A percentile compares a stretch with the other conserved stretches of the same genome.
Evolutionary conservation across 2,113 vertebrate genomes (phyloP).

Genomic region (Phylloscopus whistleri): DNA sequence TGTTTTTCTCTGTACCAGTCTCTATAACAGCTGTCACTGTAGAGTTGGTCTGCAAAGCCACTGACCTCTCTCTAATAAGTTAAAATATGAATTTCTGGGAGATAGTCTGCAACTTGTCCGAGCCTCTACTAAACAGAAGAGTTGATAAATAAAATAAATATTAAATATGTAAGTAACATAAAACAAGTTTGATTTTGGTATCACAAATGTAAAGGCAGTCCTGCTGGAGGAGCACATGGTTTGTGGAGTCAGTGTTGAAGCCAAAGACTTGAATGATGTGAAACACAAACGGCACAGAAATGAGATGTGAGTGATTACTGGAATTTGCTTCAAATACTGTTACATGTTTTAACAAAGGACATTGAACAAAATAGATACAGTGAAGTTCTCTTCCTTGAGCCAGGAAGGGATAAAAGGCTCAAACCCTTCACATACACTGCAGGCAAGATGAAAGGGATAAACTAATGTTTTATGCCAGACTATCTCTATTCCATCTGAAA

Average conservation of each 20-base stretch:
- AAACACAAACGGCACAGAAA: conserved; percentile 4
- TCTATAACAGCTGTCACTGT: background rate
- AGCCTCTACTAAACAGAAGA: background rate
- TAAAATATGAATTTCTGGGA: background rate
- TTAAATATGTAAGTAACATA: background rate
- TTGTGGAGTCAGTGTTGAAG: background rate
- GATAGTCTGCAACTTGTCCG: background rate
- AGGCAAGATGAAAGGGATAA: background rate
- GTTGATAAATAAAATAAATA: background rate
- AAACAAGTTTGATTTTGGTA: background rate
- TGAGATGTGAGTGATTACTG: background rate
- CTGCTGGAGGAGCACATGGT: background rate
- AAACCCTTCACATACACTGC: background rate
- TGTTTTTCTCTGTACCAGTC: background rate
- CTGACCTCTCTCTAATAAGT: background rate
- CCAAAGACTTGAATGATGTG: background rate
- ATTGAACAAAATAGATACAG: background rate
- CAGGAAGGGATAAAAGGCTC: background rate
- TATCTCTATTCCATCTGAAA: background rate
- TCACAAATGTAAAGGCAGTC: background rate
- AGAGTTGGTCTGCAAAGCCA: background rate
- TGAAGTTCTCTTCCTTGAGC: background rate
- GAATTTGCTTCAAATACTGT: background rate
- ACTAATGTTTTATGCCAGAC: background rate
- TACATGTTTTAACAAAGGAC: background rate